phyloP scores from a whole-genome alignment of 2,888 invertebrate species.

The Eutolmus rufibarbis region DNA sequence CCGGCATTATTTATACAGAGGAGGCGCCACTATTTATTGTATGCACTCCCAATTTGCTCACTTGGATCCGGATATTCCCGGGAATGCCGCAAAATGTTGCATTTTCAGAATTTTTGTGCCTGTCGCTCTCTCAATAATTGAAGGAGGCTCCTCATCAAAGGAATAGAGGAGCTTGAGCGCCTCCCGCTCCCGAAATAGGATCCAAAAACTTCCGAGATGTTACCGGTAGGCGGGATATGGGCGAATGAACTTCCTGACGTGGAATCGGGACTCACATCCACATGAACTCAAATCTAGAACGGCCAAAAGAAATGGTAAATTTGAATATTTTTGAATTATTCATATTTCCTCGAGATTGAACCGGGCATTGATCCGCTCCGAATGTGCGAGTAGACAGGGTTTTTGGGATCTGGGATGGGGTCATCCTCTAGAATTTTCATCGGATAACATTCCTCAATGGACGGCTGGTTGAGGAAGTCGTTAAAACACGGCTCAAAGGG shows the following conservation, averaged over 20 bases:
- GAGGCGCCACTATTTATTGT: not conserved
- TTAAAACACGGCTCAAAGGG: constrained; percentile 5
- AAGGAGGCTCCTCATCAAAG: not conserved
- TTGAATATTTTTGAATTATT: constrained; percentile 17
- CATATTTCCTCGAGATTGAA: constrained; percentile 1
- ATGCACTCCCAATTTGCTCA: constrained; percentile 10
- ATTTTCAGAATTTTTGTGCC: not conserved
- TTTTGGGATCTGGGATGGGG: not conserved
- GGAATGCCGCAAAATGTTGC: not conserved
- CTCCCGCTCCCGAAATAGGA: not conserved
- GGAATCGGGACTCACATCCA: not conserved
- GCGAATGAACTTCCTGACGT: not conserved
- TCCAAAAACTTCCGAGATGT: not conserved
- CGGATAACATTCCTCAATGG: not conserved
- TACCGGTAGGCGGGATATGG: not conserved
- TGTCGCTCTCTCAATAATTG: not conserved
- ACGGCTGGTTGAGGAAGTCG: not conserved
- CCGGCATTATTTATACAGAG: not conserved
- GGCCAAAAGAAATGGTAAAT: not conserved
- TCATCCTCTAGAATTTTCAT: not conserved
- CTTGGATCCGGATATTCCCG: constrained; percentile 6
- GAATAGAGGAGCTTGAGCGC: not conserved
- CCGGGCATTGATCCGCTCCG: not conserved
- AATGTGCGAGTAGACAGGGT: not conserved
- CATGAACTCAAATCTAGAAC: not conserved